Evolutionary conservation across 2,888 invertebrate genomes (phyloP).

Genomic region (Drosophila bunnanda): DNA sequence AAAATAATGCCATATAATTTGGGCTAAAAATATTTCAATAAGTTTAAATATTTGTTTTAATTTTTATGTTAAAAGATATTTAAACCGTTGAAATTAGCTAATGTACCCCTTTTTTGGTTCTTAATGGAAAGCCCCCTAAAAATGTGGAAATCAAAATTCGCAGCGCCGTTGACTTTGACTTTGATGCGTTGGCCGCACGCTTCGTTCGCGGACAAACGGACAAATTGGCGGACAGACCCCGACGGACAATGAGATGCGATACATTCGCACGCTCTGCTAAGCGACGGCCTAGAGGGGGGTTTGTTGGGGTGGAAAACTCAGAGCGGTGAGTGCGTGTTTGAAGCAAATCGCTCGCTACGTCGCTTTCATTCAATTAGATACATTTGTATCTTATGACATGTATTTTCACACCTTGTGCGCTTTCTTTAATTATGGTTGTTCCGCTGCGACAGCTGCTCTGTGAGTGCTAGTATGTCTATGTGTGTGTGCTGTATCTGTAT

Average conservation of each 20-base stretch:
- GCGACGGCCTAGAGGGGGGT: slow-evolving; percentile 37
- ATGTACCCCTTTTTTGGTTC: neutral
- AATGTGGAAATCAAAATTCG: slow-evolving; percentile 50
- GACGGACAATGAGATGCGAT: slow-evolving; percentile 19
- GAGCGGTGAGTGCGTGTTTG: slow-evolving; percentile 64
- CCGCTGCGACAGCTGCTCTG: slow-evolving; percentile 24
- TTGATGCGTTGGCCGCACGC: slow-evolving; percentile 70
- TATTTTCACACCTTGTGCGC: slow-evolving; percentile 76
- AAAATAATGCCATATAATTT: neutral
- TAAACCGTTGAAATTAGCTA: neutral
- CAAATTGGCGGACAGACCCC: neutral
- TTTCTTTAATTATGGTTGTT: slow-evolving; percentile 52
- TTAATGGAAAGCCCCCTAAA: slow-evolving; percentile 12
- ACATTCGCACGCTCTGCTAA: slow-evolving; percentile 71
- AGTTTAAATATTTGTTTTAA: neutral
- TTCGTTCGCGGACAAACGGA: slow-evolving; percentile 21
- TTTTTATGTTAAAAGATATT: too few species aligned
- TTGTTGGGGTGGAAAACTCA: neutral
- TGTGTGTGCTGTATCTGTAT: slow-evolving; percentile 40
- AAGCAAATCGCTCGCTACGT: slow-evolving; percentile 68
- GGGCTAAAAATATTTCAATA: too few species aligned
- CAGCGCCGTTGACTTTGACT: slow-evolving; percentile 69
- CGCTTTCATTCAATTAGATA: slow-evolving; percentile 79
- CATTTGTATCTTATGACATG: slow-evolving; percentile 81
- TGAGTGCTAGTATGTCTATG: slow-evolving; percentile 6